Evolutionary conservation across 2,113 vertebrate species (phyloP).

Genomic region (Rhinoderma darwinii): DNA sequence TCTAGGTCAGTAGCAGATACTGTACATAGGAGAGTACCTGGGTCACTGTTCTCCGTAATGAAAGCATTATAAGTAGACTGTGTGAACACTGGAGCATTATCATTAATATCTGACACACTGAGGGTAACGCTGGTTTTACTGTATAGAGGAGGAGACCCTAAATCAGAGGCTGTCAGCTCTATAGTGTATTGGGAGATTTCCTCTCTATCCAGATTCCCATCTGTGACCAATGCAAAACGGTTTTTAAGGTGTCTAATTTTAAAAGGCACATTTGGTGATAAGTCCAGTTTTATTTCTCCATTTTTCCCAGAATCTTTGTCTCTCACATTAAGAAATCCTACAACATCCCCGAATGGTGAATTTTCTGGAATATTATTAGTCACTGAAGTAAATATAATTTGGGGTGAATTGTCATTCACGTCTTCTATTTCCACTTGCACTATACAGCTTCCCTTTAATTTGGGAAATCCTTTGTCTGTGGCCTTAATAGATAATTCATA

Average conservation of each 20-base stretch:
- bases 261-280: not conserved
- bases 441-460: slow-evolving; percentile 76
- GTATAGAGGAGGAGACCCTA: not conserved
- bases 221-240: not conserved
- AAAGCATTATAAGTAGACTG: slow-evolving; percentile 6
- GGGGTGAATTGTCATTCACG: slow-evolving; percentile 78
- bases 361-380: slow-evolving; percentile 70
- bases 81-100: slow-evolving; percentile 59
- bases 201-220: not conserved
- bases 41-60: not conserved
- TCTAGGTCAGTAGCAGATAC: not conserved
- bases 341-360: not conserved
- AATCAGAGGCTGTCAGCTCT: not conserved
- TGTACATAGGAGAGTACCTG: not conserved
- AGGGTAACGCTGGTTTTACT: not conserved
- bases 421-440: slow-evolving; percentile 75
- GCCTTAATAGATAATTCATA: slow-evolving; percentile 80
- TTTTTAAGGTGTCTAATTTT: not conserved
- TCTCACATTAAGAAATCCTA: not conserved
- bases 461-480: slow-evolving; percentile 72
- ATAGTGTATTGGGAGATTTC: not conserved
- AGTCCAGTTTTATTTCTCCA: not conserved
- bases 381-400: slow-evolving; percentile 75
- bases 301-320: not conserved
- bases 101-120: slow-evolving; percentile 42